phyloP scores from a whole-genome alignment of 2,797 vertebrate genomes.

The Platyrinchus mystaceus region DNA sequence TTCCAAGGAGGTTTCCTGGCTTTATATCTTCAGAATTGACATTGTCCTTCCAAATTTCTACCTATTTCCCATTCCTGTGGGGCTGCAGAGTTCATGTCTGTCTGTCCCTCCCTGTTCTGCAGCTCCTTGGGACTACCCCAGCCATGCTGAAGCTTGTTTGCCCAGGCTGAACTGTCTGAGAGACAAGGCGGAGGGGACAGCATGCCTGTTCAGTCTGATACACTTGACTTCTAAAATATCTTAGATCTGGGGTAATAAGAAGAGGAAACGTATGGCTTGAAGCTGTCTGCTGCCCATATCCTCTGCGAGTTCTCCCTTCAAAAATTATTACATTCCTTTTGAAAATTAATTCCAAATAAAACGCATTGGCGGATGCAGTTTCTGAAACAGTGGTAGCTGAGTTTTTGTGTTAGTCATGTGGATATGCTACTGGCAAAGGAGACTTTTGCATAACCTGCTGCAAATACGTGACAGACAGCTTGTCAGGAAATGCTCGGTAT shows the following conservation, averaged over 20 bases:
- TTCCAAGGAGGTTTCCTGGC: not conserved
- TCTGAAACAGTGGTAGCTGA: not conserved
- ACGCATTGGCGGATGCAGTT: not conserved
- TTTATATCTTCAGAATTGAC: not conserved
- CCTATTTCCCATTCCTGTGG: not conserved
- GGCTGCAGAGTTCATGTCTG: not conserved
- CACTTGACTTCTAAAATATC: not conserved
- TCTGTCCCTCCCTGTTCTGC: not conserved
- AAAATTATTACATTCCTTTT: not conserved
- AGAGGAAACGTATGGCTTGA: not conserved
- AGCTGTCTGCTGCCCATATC: not conserved
- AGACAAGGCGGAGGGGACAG: not conserved
- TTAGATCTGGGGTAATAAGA: not conserved
- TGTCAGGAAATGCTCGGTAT: slow-evolving; percentile 75
- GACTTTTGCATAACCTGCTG: slow-evolving; percentile 49
- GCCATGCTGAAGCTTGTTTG: not conserved
- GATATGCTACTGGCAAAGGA: slow-evolving; percentile 12
- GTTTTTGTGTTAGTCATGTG: not conserved
- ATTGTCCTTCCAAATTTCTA: not conserved
- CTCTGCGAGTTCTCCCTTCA: not conserved
- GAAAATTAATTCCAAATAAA: slow-evolving; percentile 23
- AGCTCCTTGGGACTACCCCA: not conserved
- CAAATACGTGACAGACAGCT: slow-evolving; percentile 70
- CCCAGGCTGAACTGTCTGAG: not conserved
- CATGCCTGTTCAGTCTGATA: not conserved